A percentile compares a stretch with the other conserved stretches of the same genome.
These are phyloP conservation scores for Cephalopholis sonnerati DNA, from an alignment of 2,113 vertebrate species.

Conservation along the genomic window DNA sequence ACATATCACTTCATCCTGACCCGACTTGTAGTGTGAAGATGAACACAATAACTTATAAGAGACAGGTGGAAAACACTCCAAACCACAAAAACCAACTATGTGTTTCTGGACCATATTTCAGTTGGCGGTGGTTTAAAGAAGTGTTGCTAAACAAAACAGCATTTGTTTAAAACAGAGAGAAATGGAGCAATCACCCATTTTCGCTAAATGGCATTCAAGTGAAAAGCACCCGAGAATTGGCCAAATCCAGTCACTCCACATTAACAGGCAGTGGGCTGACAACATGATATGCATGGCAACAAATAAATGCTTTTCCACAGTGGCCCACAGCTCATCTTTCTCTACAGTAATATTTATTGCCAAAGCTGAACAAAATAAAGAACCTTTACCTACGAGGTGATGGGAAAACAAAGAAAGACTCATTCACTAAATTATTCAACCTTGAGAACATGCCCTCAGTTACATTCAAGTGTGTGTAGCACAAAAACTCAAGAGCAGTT, in stretches of 20 bases:
- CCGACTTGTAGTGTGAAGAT: slow-evolving; percentile 36
- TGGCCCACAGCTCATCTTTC: background rate
- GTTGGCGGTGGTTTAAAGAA: slow-evolving; percentile 51
- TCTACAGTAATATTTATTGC: background rate
- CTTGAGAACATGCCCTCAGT: too few relatives aligned
- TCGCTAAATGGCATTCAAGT: slow-evolving; percentile 39
- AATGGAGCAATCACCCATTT: slow-evolving; percentile 51
- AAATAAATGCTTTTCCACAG: slow-evolving; percentile 37
- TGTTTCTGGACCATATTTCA: slow-evolving; percentile 32
- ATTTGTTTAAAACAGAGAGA: slow-evolving; percentile 52
- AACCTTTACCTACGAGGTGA: slow-evolving; percentile 1
- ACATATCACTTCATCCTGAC: slow-evolving; percentile 42
- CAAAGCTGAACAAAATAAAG: background rate
- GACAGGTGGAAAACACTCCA: slow-evolving; percentile 57
- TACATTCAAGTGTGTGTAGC: too few relatives aligned
- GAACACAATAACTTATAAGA: slow-evolving; percentile 42
- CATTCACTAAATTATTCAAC: too few relatives aligned
- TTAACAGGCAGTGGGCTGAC: slow-evolving; percentile 36
- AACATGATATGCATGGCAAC: slow-evolving; percentile 30
- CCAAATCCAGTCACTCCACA: slow-evolving; percentile 48
- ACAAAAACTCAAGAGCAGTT: too few relatives aligned
- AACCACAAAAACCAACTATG: slow-evolving; percentile 42
- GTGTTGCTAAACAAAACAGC: slow-evolving; percentile 28
- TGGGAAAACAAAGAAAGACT: background rate
- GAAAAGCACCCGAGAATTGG: slow-evolving; percentile 15